phyloP scores from a whole-genome alignment of 2,797 vertebrate species.

The Poeciliopsis infans region DNA sequence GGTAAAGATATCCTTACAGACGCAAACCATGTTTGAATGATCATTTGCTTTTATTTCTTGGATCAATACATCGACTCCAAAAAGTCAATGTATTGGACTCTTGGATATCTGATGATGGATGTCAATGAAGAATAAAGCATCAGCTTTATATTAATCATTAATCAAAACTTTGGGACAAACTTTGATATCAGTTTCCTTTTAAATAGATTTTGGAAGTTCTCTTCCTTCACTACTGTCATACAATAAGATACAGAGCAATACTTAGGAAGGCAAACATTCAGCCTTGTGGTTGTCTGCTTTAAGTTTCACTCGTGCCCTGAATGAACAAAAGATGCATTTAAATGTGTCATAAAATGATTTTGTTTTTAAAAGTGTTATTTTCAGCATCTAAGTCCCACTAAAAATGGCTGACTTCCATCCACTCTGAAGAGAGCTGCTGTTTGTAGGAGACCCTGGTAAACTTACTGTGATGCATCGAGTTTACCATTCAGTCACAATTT shows the following conservation, averaged over 20 bases:
- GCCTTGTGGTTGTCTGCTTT: background rate
- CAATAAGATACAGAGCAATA: background rate
- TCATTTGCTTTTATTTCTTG: conserved; percentile 29
- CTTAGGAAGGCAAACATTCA: background rate
- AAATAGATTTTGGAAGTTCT: background rate
- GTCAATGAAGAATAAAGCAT: conserved; percentile 55
- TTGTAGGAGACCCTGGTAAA: too few species aligned
- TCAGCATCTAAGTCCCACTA: background rate
- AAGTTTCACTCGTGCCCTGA: background rate
- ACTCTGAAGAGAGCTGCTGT: background rate
- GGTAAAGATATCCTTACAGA: conserved; percentile 28
- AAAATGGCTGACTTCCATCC: background rate
- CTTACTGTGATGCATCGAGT: background rate
- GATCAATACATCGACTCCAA: conserved; percentile 42
- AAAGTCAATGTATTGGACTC: conserved; percentile 28
- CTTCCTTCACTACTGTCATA: background rate
- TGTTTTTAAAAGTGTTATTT: background rate
- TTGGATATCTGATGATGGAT: conserved; percentile 49
- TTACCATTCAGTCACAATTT: background rate
- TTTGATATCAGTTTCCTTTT: background rate
- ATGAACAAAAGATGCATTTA: background rate
- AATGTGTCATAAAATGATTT: background rate
- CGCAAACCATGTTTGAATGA: conserved; percentile 24
- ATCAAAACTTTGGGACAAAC: background rate
- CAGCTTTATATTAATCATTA: conserved; percentile 28